Percentiles rank a stretch among this genome's conserved stretches.
Evolutionary conservation across 1,140 invertebrate species (phyloP).

Genomic region (Wiebesia pumilae): DNA sequence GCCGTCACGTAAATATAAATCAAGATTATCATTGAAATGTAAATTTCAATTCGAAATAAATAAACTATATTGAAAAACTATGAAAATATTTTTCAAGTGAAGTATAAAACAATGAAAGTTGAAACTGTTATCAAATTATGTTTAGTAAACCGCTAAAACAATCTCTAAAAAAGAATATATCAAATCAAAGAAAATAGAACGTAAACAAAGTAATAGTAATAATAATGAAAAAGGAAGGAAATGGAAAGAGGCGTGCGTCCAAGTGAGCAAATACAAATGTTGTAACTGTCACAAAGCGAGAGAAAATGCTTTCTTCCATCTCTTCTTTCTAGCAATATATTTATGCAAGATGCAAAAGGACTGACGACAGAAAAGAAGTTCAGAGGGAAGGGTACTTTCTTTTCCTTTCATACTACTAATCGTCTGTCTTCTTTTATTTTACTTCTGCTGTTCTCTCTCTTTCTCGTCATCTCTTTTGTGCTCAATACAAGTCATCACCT

Average conservation of each 20-base stretch:
- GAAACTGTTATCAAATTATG: not conserved
- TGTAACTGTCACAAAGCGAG: slow-evolving; percentile 24
- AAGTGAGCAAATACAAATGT: slow-evolving; percentile 1
- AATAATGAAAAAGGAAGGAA: not conserved
- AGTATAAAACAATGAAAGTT: not conserved
- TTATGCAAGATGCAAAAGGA: slow-evolving; percentile 36
- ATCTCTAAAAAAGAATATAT: not conserved
- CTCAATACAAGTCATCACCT: not conserved
- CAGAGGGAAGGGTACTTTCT: not conserved
- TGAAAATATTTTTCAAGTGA: not conserved
- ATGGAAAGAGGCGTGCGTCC: not conserved
- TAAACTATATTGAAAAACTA: too few relatives aligned
- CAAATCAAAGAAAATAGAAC: not conserved
- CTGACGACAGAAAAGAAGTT: not conserved
- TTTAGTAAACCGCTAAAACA: not conserved
- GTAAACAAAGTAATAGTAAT: not conserved
- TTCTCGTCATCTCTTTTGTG: not conserved
- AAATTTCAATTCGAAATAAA: too few relatives aligned
- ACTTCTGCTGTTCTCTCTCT: not conserved
- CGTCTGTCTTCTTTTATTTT: not conserved
- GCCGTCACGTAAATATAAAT: too few relatives aligned
- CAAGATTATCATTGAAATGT: too few relatives aligned
- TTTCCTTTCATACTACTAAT: not conserved
- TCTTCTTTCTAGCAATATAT: not conserved
- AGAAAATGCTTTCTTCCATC: not conserved